Conservation (phyloP, 2,888 invertebrate genomes). For the Sesia apiformis region DNA sequence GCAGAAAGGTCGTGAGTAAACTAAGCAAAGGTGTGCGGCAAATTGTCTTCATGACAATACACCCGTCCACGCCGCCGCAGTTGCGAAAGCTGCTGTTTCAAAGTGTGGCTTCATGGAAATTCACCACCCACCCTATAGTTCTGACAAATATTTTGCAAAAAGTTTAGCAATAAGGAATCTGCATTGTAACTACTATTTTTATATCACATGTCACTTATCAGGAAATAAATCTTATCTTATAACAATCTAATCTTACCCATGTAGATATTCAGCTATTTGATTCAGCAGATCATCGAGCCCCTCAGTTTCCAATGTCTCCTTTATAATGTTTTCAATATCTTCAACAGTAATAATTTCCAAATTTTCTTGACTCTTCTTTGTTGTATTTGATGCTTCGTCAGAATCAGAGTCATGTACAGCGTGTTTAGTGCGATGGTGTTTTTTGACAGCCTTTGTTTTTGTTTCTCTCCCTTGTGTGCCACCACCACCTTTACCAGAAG, state of each 20-base stretch:
- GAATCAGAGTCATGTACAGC: conserved; percentile 79
- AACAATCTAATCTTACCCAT: conserved; percentile 62
- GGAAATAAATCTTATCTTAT: too few relatives aligned
- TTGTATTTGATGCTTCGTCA: conserved; percentile 68
- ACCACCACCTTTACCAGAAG: conserved; percentile 91
- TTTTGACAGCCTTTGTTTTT: conserved; percentile 95
- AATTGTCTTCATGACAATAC: too few relatives aligned
- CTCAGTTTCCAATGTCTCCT: conserved; percentile 78
- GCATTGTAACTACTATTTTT: too few relatives aligned
- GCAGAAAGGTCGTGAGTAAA: too few relatives aligned
- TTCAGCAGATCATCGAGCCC: conserved; percentile 81
- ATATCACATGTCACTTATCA: too few relatives aligned
- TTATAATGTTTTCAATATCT: conserved; percentile 80
- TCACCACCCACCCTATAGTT: too few relatives aligned
- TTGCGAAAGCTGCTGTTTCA: too few relatives aligned
- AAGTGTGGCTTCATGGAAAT: too few relatives aligned
- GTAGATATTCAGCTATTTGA: conserved; percentile 80
- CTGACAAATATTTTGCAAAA: too few relatives aligned
- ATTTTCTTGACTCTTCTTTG: conserved; percentile 47
- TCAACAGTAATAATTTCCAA: conserved; percentile 79
- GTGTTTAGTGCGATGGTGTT: conserved; percentile 77
- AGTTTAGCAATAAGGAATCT: too few relatives aligned
- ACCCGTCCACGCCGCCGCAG: too few relatives aligned
- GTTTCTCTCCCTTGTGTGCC: conserved; percentile 96
- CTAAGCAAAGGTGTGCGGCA: too few relatives aligned